Percentiles rank a stretch among this genome's conserved stretches.
phyloP scores from a whole-genome alignment of 1,140 invertebrate species.

The Drosophila santomea region DNA sequence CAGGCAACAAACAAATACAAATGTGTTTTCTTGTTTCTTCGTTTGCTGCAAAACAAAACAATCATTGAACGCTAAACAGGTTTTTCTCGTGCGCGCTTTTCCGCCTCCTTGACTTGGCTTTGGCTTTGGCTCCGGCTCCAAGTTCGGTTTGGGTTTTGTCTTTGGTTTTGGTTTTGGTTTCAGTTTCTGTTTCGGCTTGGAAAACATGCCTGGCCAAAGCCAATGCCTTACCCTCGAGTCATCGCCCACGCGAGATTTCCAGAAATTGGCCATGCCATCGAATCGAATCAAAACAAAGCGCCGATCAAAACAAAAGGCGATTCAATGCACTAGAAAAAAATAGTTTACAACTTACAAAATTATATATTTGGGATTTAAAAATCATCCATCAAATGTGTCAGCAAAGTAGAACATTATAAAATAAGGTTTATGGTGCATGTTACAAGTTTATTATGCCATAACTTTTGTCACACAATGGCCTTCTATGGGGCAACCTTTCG shows the following conservation, averaged over 20 bases:
- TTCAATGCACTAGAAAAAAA: neutral
- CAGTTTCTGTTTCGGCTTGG: neutral
- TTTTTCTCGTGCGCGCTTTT: conserved; percentile 80
- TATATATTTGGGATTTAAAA: no score
- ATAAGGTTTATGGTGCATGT: no score
- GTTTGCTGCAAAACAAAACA: conserved; percentile 51
- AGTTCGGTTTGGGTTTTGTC: no score
- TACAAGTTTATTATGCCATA: no score
- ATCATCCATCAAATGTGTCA: no score
- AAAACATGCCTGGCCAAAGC: conserved; percentile 44
- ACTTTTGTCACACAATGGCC: neutral
- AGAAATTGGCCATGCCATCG: conserved; percentile 47
- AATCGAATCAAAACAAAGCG: conserved; percentile 49
- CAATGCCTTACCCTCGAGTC: conserved; percentile 43
- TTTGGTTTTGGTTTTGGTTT: no score
- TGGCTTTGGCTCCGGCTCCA: neutral
- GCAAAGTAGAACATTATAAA: no score
- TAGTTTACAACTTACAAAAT: no score
- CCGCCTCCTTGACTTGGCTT: conserved; percentile 66
- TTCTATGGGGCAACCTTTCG: neutral
- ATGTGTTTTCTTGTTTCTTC: conserved; percentile 57
- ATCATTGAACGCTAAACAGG: conserved; percentile 81
- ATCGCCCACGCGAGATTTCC: conserved; percentile 45
- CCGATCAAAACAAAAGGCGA: conserved; percentile 36
- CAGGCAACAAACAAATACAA: conserved; percentile 63